Evolutionary conservation across 2,113 vertebrate species (phyloP), one percentile per base, ranked within the genome.

Genomic region (Rhadina sibilatrix): DNA sequence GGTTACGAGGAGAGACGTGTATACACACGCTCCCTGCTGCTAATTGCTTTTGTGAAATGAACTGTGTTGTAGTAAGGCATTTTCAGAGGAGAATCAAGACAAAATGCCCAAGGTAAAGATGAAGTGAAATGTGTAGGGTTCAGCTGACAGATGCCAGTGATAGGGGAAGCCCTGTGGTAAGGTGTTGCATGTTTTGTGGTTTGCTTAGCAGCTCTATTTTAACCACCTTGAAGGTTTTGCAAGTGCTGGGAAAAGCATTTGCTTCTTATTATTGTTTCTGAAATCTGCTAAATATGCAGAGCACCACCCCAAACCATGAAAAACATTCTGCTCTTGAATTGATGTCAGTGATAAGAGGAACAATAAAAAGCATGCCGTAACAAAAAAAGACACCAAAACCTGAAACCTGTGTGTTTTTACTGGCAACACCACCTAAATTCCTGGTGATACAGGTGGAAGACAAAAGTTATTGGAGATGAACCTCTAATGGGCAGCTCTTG

Each of bases 1-100:
- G 44, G 13, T 28, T 28, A 18, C 3, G 15, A 60, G 54, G 50
- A 74, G n/a, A 44, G 4, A 47, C 3, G 1, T 0, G 1, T 3
- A 6, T 12, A 16, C 4, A 8, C 22, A n/a, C 6, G 2, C 22
- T 31, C 49, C 11, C 30, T 5, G 4, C 14, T 83, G 18, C 31
- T 53, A 38, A 27, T 33, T 77, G 38, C 33, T 49, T 92, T 83
- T 2, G 5, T 60, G 49, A 64, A 54, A 56, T 22, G 16, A 35
- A 9, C 52, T 14, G 23, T 74, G 46, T 28, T 40, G 10, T 15
- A 54, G 17, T 11, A 30, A 61, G 38, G 40, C 63, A 28, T 68
- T 54, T 44, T 76, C 52, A 52, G 44, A 66, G 49, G 23, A 52
- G 14, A 23, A 44, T 31, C 46, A 52, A 31, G 14, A 57, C 31